Evolutionary conservation across 2,797 vertebrate species (phyloP).

Genomic region (Platyrinchus mystaceus): DNA sequence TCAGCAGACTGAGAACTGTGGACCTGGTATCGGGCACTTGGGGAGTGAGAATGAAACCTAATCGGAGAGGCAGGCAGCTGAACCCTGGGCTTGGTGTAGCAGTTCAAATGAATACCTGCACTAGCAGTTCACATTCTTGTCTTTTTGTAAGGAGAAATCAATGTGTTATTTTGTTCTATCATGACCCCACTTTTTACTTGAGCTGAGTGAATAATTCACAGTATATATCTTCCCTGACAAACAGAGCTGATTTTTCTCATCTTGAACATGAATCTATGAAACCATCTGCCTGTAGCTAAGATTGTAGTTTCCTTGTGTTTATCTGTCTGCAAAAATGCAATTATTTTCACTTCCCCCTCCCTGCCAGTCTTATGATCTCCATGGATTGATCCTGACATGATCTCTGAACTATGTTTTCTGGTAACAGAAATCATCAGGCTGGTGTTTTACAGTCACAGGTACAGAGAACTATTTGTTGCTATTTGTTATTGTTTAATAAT

Average conservation of each 20-base stretch:
- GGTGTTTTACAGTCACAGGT: neutral
- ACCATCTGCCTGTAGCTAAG: slow-evolving; percentile 45
- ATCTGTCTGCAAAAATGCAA: neutral
- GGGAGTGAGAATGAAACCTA: neutral
- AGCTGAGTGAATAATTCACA: slow-evolving; percentile 16
- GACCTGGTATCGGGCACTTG: fast-evolving
- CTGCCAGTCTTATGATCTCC: neutral
- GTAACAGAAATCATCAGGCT: neutral
- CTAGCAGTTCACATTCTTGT: neutral
- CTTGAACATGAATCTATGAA: neutral
- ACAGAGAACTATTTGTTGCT: neutral
- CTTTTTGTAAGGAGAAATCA: neutral
- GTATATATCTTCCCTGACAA: neutral
- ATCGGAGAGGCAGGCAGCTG: neutral
- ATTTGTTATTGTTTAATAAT: neutral
- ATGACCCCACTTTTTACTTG: neutral
- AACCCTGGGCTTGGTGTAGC: neutral
- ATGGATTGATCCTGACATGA: neutral
- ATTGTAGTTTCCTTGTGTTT: slow-evolving; percentile 4
- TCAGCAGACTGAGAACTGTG: neutral
- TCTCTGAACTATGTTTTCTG: neutral
- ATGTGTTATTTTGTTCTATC: neutral
- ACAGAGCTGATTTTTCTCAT: neutral
- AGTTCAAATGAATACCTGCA: neutral
- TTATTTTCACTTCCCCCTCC: neutral